A percentile compares a stretch with the other conserved stretches of the same genome.
phyloP scores from a whole-genome alignment of 2,113 vertebrate species.

The Hemiscyllium ocellatum region DNA sequence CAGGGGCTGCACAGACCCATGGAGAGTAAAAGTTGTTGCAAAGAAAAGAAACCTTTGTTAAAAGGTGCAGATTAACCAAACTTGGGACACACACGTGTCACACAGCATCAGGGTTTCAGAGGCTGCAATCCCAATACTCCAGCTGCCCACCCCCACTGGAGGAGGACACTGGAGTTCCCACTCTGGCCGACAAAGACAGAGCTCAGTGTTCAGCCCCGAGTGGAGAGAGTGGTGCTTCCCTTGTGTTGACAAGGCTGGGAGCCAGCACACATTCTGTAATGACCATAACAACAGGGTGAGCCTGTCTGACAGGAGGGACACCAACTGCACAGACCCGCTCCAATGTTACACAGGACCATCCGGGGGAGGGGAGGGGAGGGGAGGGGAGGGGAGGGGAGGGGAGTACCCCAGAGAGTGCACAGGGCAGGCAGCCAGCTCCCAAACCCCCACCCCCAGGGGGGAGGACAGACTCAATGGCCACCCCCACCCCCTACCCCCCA shows the following conservation, averaged over 20 bases:
- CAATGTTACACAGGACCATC: too few relatives aligned
- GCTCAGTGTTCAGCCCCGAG: background rate
- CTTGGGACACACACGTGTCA: background rate
- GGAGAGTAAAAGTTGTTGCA: background rate
- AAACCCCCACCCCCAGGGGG: background rate
- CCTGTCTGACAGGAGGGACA: background rate
- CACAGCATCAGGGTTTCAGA: background rate
- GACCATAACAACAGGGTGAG: background rate
- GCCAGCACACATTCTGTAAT: background rate
- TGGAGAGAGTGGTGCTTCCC: background rate
- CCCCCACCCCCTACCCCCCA: too few relatives aligned
- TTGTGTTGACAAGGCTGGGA: background rate
- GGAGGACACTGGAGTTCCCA: background rate
- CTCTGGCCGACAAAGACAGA: background rate
- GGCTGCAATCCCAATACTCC: too few relatives aligned
- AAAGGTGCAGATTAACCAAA: background rate
- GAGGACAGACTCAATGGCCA: background rate
- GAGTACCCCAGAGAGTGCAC: background rate
- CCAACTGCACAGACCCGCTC: background rate
- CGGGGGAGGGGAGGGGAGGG: too few relatives aligned
- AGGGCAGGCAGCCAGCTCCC: background rate
- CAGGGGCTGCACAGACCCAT: background rate
- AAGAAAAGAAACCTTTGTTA: background rate
- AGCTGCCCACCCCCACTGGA: too few relatives aligned
- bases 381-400: too few relatives aligned